Base-by-base conservation (phyloP, 2,888 invertebrate genomes). In the Alloscopus bannaensis region DNA sequence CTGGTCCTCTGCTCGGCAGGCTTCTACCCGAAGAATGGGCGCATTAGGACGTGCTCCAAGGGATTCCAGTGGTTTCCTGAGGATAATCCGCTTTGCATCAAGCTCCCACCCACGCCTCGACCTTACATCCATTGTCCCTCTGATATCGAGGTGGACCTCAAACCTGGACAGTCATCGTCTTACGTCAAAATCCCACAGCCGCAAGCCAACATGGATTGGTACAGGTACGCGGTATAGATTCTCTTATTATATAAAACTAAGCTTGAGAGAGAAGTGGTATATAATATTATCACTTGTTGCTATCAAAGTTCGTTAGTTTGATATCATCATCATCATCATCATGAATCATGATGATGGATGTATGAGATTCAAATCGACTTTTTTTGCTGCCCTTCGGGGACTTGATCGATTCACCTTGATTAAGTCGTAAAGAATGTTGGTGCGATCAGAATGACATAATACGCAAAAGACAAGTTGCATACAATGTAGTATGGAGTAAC, bases 81-180 rank as follows among this genome's bases (percentile, higher is more conserved):
- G 86, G 87, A 87, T 73, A 85, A 84, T 80, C 85, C 85, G 8
- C 70, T 83, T 77, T 86, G 86, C 66, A 81, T 86, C 52, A 75
- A 81, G 60, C 73, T 86, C 4, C 85, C 86, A 18, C 82, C 84
- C 36, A 87, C 88, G 65, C 88, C 89, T 50, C 88, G 89, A 73
- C 91, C 92, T 22, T 91, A 90, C 84, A 92, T 93, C 81, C 91
- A 90, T 84, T 93, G 93, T 86, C 93, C 93, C 0, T 89, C 90
- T 50, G 91, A 91, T 85, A 89, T 92, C 50, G 90, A 90, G 36
- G 90, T 92, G 40, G 89, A 90, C 59, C 88, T 93, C 59, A 89
- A 90, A 42, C 87, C 88, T 22, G 89, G 90, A 45, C 89, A 90
- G 83, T 88, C 87, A 47, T 88, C 89, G 18, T 89, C 90, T 84